phyloP scores from a whole-genome alignment of 2,797 vertebrate genomes.

The Coendou prehensilis region DNA sequence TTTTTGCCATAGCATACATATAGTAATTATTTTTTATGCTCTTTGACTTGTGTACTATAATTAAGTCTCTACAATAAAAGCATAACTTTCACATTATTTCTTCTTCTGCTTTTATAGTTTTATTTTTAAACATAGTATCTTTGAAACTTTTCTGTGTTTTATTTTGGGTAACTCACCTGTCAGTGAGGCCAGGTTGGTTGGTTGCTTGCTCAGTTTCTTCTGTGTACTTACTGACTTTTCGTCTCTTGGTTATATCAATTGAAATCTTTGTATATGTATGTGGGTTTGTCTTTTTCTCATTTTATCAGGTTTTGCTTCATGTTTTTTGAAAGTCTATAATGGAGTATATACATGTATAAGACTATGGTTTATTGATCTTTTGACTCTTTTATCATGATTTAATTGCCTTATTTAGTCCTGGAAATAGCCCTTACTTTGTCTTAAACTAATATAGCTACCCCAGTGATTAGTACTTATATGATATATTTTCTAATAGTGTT shows the following conservation, averaged over 20 bases:
- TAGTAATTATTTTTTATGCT: background rate
- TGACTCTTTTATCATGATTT: constrained; percentile 10
- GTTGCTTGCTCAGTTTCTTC: background rate
- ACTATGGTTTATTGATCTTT: background rate
- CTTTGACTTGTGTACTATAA: background rate
- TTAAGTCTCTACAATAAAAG: background rate
- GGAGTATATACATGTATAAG: background rate
- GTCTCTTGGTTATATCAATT: background rate
- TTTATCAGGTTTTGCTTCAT: background rate
- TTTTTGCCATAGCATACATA: background rate
- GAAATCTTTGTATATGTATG: background rate
- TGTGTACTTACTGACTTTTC: background rate
- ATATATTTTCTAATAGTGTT: background rate
- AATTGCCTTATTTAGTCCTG: background rate
- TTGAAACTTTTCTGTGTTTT: background rate
- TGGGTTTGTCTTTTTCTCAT: background rate
- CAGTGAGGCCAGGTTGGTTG: background rate
- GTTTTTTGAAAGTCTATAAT: background rate
- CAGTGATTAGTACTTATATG: background rate
- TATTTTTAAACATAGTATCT: constrained; percentile 6
- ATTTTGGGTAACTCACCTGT: background rate
- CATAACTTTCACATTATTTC: background rate
- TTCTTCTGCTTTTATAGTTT: background rate
- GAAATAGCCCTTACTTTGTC: background rate
- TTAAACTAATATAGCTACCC: background rate